Conservation (phyloP, 2,797 vertebrate species). For the Margarornis squamiger region DNA sequence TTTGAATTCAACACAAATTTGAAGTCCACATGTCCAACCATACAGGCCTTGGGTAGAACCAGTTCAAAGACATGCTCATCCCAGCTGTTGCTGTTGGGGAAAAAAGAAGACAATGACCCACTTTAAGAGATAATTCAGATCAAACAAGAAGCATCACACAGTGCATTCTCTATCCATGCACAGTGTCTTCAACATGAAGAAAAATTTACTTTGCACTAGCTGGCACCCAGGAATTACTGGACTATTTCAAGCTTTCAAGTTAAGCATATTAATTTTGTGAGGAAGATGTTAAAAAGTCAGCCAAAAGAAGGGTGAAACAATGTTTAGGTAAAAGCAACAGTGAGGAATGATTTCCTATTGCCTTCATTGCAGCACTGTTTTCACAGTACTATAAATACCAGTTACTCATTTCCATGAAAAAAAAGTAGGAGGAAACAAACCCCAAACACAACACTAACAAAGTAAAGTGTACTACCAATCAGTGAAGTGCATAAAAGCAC, state of each 20-base stretch:
- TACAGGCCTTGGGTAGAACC: conserved; percentile 98
- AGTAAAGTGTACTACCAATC: neutral
- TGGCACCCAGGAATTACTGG: neutral
- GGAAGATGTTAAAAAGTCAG: neutral
- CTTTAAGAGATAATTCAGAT: neutral
- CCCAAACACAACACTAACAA: neutral
- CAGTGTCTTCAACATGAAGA: neutral
- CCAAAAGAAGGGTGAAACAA: neutral
- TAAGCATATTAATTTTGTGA: neutral
- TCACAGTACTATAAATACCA: neutral
- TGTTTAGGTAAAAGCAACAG: neutral
- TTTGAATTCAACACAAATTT: conserved; percentile 98
- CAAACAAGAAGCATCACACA: neutral
- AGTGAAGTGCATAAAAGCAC: neutral
- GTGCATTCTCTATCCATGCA: neutral
- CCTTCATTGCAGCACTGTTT: neutral
- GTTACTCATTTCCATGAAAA: neutral
- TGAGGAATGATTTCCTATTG: neutral
- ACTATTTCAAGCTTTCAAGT: neutral
- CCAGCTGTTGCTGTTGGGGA: conserved; percentile 89
- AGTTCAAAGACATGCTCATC: conserved; percentile 98
- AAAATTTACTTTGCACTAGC: neutral
- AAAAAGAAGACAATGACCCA: neutral
- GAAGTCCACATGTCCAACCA: conserved; percentile 99
- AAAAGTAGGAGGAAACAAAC: neutral